These are phyloP conservation scores for Aix galericulata DNA, from an alignment of 2,113 vertebrate species.

Conservation along the genomic window DNA sequence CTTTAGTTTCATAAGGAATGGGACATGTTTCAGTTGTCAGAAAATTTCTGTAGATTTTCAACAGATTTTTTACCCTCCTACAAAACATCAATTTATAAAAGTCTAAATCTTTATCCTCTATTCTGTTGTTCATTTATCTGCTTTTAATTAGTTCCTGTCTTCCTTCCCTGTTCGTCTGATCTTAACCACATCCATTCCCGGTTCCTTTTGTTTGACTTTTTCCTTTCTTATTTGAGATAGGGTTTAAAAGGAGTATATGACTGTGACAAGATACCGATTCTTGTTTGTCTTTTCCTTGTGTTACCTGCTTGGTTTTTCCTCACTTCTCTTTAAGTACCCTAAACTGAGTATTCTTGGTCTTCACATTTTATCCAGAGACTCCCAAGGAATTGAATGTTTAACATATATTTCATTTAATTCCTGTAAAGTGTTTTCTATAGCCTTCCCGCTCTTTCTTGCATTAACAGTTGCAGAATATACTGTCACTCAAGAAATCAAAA, in stretches of 20 bases:
- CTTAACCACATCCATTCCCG: neutral
- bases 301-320: neutral
- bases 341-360: neutral
- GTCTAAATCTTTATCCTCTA: neutral
- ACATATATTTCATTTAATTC: neutral
- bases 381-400: neutral
- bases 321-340: neutral
- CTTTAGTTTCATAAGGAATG: neutral
- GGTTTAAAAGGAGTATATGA: neutral
- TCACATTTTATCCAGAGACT: neutral
- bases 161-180: neutral
- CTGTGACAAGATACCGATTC: neutral
- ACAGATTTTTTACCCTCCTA: neutral
- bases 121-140: neutral
- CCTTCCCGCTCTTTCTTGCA: neutral
- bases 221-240: neutral
- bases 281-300: neutral
- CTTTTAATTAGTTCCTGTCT: neutral
- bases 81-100: neutral
- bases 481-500: neutral
- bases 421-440: neutral
- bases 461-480: neutral
- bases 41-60: neutral
- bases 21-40: neutral
- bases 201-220: neutral